Base-by-base conservation (phyloP, 2,888 invertebrate species). In the Torymus aiolomorphi region DNA sequence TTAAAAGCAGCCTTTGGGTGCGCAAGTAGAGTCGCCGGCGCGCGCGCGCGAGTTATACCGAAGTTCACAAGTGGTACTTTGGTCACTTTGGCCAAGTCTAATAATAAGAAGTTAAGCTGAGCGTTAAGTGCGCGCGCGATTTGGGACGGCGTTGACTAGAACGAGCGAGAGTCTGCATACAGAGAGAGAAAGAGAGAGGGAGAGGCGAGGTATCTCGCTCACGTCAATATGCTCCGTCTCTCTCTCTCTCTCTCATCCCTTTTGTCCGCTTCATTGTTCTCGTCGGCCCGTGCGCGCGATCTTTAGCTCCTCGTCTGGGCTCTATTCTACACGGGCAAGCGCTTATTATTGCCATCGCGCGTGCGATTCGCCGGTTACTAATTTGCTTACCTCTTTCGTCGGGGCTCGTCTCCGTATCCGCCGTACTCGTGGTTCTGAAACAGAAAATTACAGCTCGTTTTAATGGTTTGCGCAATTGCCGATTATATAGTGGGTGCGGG, bases 371-470 rank as follows among this genome's bases (percentile, higher is more conserved):
- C 2, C 31, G 2, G 31, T 3, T 31, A 31, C 31, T 31, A 31
- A 31, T 31, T 31, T 3, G n/a, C 85, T 74, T 85, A 91, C 91
- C 91, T 90, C 84, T 91, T 91, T 80, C 91, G 88, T 75, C 91
- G 86, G 16, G 90, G 90, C 72, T 91, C 91, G 57, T 91, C 90
- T 16, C 90, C 90, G 82, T 91, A 91, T 54, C 89, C 89, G 82
- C 89, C 87, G 85, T 91, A 91, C 82, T 90, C 90, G 86, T 91
- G 89, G 86, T 90, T 90, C 90, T 90, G 89, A 85, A 90, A 84
- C 81, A 84, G 72, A 81, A 83, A 77, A 57, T 67, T 73, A 80
- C 54, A 42, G 5, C 54, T 63, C 31, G 2, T 31, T 31, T 31
- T 31, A 31, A 31, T 31, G 5, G 2, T 3, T 31, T 31, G 31